Conservation (phyloP, 2,797 vertebrate species). For the Aldrovandia affinis region DNA sequence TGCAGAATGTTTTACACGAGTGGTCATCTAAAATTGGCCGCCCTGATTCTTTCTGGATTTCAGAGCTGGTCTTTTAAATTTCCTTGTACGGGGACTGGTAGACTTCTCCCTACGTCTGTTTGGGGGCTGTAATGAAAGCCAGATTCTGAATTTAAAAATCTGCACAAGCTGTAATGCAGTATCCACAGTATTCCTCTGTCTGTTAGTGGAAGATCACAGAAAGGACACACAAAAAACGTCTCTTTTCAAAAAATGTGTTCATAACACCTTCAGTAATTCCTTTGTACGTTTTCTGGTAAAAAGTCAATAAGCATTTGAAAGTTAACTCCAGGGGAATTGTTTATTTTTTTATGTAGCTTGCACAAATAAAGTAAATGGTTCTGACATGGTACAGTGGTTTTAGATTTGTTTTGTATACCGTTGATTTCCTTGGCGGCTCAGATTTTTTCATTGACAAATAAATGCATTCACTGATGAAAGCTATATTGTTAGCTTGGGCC, state of each 20-base stretch:
- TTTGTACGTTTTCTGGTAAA: constrained; percentile 6
- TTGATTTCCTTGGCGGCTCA: not conserved
- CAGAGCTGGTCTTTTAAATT: constrained; percentile 18
- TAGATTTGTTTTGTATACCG: not conserved
- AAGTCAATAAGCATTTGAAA: too few species aligned
- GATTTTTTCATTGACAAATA: not conserved
- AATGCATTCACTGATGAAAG: not conserved
- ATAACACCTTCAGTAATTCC: not conserved
- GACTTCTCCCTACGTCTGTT: not conserved
- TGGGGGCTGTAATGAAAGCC: constrained; percentile 12
- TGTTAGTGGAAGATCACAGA: not conserved
- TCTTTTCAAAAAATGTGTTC: not conserved
- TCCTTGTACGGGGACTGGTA: constrained; percentile 23
- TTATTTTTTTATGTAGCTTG: not conserved
- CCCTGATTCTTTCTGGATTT: not conserved
- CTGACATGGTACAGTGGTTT: not conserved
- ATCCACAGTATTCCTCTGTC: not conserved
- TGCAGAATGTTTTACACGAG: constrained; percentile 27
- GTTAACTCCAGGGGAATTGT: not conserved
- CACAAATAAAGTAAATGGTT: not conserved
- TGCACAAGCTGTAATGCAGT: constrained; percentile 1
- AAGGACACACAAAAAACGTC: too few species aligned
- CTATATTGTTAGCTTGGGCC: too few species aligned
- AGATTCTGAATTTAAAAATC: not conserved
- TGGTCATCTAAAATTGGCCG: constrained; percentile 31